Base-by-base conservation (phyloP, 2,797 vertebrate genomes). In the Syngnathus rostellatus region DNA sequence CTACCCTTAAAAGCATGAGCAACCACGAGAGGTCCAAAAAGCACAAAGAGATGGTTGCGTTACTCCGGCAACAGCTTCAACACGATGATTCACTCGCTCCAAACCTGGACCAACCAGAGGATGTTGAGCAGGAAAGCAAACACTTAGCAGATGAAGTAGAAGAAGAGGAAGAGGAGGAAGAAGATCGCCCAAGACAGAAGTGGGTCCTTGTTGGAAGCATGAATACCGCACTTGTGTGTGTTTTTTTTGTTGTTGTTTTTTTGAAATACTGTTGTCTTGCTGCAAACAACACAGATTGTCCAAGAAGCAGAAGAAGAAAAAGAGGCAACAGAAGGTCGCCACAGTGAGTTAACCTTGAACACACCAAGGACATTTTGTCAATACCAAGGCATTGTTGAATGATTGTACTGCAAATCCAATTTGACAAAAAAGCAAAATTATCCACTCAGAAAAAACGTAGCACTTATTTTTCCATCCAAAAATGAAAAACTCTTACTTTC, bases 21-120 rank as follows among this genome's bases (percentile, higher is more conserved):
- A 98, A 98, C 74, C 97, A 99, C 0, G 93, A 94, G 53, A 98
- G 94, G 71, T 98, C 97, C n/a, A 98, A 97, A 86, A 98, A 94
- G 77, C 97, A 99, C 76, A 88, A 93, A 66, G 97, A 98, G 81
- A 93, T 95, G 93, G 93, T 98, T 38, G 90, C 86, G 2, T 84
- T 98, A 65, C 89, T 99, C 69, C 89, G 93, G 73, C 94, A 94
- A 70, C 94, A 98, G 59, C 82, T 99, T 70, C 87, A 95, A 73
- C 89, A 93, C 10, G 96, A 99, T 0, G 85, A 83, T 8, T 80
- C 72, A 0, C 72, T 91, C 6, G 82, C 72, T 75, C 67, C 83
- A 50, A 85, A 82, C 38, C 67, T 68, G 40, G 86, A 89, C n/a
- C 83, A 88, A 63, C 81, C 77, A 51, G 74, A 73, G 5, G 74